Conservation (phyloP, 2,113 vertebrate species). For the Tringa solitaria region DNA sequence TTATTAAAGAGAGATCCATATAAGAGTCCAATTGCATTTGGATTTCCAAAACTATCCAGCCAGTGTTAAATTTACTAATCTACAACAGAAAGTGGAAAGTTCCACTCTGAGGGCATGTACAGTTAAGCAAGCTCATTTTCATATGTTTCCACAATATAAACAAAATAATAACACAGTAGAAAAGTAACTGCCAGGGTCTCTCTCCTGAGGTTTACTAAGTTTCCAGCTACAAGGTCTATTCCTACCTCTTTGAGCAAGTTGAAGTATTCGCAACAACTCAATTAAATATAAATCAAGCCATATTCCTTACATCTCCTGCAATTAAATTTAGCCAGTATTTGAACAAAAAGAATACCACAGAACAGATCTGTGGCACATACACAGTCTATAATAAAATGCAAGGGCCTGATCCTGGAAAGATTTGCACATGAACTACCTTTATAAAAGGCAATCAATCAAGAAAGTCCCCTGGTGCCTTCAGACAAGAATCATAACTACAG, state of each 20-base stretch:
- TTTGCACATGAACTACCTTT: not conserved
- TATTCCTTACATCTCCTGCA: not conserved
- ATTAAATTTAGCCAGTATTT: not conserved
- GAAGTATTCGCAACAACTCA: not conserved
- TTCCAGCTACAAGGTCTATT: constrained; percentile 5
- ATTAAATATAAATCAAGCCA: not conserved
- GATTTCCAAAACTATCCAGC: not conserved
- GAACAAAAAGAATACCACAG: not conserved
- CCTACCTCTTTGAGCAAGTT: not conserved
- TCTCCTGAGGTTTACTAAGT: not conserved
- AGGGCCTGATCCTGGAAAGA: not conserved
- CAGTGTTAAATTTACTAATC: not conserved
- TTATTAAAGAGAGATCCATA: not conserved
- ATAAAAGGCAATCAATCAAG: not conserved
- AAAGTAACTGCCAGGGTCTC: not conserved
- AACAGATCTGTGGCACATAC: not conserved
- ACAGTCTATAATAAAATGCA: not conserved
- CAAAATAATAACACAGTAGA: not conserved
- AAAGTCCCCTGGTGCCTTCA: not conserved
- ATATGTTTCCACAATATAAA: not conserved
- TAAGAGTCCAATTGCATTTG: not conserved
- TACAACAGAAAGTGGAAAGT: not conserved
- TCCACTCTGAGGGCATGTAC: not conserved
- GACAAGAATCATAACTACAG: not conserved
- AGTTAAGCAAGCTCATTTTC: not conserved